Percentiles rank a stretch among this genome's conserved stretches.
Conservation (phyloP, 92 coral and sea anemone species). For the Porites rus region DNA sequence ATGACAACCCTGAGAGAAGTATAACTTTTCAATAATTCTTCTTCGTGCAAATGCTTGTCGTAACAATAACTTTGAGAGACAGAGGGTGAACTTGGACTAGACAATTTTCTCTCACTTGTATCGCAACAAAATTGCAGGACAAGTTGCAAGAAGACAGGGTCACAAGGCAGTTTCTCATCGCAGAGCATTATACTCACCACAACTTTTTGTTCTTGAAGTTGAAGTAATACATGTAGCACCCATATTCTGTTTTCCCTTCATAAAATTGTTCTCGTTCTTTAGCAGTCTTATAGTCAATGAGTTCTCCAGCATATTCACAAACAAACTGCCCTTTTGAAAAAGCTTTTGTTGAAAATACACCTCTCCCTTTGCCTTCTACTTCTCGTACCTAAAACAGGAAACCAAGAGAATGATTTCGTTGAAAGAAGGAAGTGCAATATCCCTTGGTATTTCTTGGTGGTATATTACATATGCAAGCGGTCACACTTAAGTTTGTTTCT, state of each 20-base stretch:
- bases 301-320: constrained; percentile 97
- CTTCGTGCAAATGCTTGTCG: no score
- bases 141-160: no score
- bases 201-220: constrained; percentile 85
- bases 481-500: no score
- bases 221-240: constrained; percentile 98
- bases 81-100: no score
- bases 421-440: not conserved
- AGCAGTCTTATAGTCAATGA: constrained; percentile 79
- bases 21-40: no score
- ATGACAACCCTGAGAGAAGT: no score
- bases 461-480: no score
- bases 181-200: constrained; percentile 70
- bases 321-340: constrained; percentile 87
- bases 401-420: not conserved
- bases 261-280: constrained; percentile 85
- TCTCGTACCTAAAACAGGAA: constrained; percentile 66
- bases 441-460: no score
- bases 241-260: constrained; percentile 80
- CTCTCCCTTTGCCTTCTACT: constrained; percentile 97
- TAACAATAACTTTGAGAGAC: no score
- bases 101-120: no score
- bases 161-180: no score
- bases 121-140: no score
- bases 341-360: constrained; percentile 76